Conservation (phyloP, 2,797 vertebrate species). For the Sebastes variabilis region DNA sequence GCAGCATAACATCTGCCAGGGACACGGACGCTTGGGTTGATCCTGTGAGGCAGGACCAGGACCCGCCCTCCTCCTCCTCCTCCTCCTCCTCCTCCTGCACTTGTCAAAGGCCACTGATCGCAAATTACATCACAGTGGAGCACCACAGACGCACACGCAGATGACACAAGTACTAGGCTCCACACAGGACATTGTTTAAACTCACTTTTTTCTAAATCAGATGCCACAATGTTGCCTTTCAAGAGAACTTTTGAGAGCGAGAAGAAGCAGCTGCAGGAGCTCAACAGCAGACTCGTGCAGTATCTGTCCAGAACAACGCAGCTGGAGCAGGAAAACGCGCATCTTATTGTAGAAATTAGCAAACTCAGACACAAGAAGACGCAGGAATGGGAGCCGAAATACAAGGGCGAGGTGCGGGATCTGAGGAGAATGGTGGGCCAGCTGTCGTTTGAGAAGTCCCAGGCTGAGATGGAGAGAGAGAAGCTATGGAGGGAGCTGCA, state of each 20-base stretch:
- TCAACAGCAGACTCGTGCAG: slow-evolving; percentile 88
- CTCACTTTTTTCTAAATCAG: background rate
- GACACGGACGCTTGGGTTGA: slow-evolving; percentile 40
- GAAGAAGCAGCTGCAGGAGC: slow-evolving; percentile 89
- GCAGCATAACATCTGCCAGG: slow-evolving; percentile 64
- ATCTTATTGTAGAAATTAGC: slow-evolving; percentile 84
- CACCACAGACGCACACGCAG: slow-evolving; percentile 28
- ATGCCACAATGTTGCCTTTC: slow-evolving; percentile 84
- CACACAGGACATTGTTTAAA: background rate
- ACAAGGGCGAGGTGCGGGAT: slow-evolving; percentile 83
- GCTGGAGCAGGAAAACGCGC: slow-evolving; percentile 90
- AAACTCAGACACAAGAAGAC: slow-evolving; percentile 69
- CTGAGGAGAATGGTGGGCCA: slow-evolving; percentile 86
- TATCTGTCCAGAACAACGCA: slow-evolving; percentile 90
- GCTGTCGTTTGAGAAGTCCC: slow-evolving; percentile 85
- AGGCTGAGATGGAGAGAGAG: slow-evolving; percentile 89
- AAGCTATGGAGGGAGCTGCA: slow-evolving; percentile 86
- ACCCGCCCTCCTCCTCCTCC: slow-evolving; percentile 38
- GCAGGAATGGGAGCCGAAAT: slow-evolving; percentile 57
- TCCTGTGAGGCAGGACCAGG: slow-evolving; percentile 51
- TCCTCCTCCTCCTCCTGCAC: slow-evolving; percentile 66
- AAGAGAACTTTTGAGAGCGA: slow-evolving; percentile 85
- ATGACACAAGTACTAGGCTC: background rate
- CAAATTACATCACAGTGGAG: slow-evolving; percentile 60
- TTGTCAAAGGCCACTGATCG: slow-evolving; percentile 71